phyloP scores from a whole-genome alignment of 2,888 invertebrate genomes.

The Synanthedon tipuliformis region DNA sequence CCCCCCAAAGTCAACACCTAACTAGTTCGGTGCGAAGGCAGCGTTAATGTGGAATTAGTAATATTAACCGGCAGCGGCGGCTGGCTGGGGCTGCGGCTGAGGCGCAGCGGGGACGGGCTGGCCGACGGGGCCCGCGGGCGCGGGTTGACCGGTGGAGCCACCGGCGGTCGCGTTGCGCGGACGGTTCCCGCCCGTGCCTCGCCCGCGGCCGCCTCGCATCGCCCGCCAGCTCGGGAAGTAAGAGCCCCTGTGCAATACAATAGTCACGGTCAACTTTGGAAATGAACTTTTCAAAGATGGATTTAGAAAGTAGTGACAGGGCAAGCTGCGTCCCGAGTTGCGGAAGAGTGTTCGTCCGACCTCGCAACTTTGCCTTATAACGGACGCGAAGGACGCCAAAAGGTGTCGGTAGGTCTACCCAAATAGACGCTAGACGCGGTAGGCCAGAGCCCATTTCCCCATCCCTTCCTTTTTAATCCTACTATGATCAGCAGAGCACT shows the following conservation, averaged over 20 bases:
- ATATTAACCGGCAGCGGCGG: conserved; percentile 8
- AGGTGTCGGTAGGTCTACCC: too few species aligned
- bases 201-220: conserved; percentile 43
- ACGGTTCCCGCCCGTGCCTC: conserved; percentile 29
- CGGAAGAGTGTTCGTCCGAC: too few species aligned
- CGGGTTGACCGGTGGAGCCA: conserved; percentile 13
- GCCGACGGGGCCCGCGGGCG: conserved; percentile 9
- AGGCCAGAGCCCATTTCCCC: too few species aligned
- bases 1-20: too few species aligned
- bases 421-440: too few species aligned
- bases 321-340: too few species aligned
- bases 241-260: conserved; percentile 25
- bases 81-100: conserved; percentile 11
- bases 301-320: too few species aligned
- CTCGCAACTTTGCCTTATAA: too few species aligned
- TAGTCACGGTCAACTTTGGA: conserved; percentile 9
- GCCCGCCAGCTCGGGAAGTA: conserved; percentile 49
- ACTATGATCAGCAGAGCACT: too few species aligned
- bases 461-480: too few species aligned
- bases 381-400: too few species aligned
- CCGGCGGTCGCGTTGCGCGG: conserved; percentile 2
- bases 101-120: conserved; percentile 8
- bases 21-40: too few species aligned
- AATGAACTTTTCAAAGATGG: not conserved
- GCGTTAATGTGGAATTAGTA: not conserved